Base-by-base conservation (phyloP, 2,797 vertebrate genomes). In the Muscicapa striata region DNA sequence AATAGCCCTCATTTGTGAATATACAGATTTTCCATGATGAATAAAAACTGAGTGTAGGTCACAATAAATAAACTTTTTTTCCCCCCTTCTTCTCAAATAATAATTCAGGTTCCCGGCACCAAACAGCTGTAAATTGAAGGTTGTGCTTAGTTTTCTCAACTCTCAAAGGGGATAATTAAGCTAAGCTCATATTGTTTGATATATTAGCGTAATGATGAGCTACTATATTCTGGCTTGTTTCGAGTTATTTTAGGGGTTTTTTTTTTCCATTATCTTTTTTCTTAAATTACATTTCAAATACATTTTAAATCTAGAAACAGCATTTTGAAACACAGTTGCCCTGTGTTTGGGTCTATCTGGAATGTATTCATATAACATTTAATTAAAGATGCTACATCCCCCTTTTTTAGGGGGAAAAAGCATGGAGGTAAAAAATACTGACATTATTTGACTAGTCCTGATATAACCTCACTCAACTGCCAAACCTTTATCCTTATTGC, bases 1-100 rank as follows among this genome's bases (percentile, higher is more conserved):
- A 98, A 98, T 98, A 98, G 98, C 98, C 98, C 98, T 98, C 98
- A 98, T 99, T 99, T 98, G 98, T 98, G 98, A 98, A 98, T 98
- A 98, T 98, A 98, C 98, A 98, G 98, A 98, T 98, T 98, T 98
- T 98, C 97, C 95, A 94, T 97, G 97, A 98, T 98, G 98, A 98
- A 98, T 98, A 98, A 98, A 98, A 98, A 98, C 97, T 94, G 97
- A 98, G 97, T 97, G 97, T 96, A 98, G 98, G 98, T 98, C 98
- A 98, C 97, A 98, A 98, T 98, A 98, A 98, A 98, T 98, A 98
- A 98, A 98, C 97, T 98, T 98, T 97, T 67, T 89, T 58, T 36
- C 2, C 8, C 4, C n/a, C 84, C 96, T 97, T 97, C 97, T 97
- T 95, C 96, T 98, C 98, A 98, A 98, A 98, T 98, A 98, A 98